A percentile compares a stretch with the other conserved stretches of the same genome.
Evolutionary conservation across 2,113 vertebrate species (phyloP).

Genomic region (Datnioides undecimradiatus): DNA sequence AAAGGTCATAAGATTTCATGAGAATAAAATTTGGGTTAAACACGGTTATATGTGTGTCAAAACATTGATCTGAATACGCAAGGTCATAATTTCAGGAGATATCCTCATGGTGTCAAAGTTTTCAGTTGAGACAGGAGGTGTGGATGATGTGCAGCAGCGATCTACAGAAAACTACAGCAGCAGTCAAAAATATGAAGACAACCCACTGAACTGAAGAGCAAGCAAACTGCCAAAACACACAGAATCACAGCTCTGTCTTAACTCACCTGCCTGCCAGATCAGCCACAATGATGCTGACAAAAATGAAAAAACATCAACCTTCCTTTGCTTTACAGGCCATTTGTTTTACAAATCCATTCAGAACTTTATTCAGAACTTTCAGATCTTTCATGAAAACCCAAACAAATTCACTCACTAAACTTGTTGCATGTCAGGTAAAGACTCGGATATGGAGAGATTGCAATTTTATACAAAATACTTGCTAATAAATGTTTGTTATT

Average conservation of each 20-base stretch:
- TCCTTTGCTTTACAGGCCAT: not conserved
- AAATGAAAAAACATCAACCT: not conserved
- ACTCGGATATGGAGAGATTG: not conserved
- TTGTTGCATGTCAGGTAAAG: not conserved
- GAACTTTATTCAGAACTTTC: too few relatives aligned
- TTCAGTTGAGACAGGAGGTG: not conserved
- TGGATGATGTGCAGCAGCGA: not conserved
- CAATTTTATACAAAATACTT: not conserved
- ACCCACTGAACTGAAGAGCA: not conserved
- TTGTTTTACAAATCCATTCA: slow-evolving; percentile 5
- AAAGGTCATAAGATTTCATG: not conserved
- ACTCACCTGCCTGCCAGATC: slow-evolving; percentile 1
- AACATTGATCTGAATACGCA: not conserved
- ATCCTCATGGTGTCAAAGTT: not conserved
- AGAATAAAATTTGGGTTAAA: not conserved
- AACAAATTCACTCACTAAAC: too few relatives aligned
- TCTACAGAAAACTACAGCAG: not conserved
- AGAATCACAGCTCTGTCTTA: not conserved
- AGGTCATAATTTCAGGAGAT: not conserved
- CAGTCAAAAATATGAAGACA: not conserved
- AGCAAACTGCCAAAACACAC: not conserved
- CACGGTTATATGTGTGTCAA: not conserved
- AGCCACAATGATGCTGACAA: not conserved
- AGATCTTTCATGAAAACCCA: too few relatives aligned
- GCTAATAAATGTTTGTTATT: not conserved